A percentile compares a stretch with the other conserved stretches of the same genome.
phyloP scores from a whole-genome alignment of 2,888 invertebrate genomes.

The Clitarchus hookeri region DNA sequence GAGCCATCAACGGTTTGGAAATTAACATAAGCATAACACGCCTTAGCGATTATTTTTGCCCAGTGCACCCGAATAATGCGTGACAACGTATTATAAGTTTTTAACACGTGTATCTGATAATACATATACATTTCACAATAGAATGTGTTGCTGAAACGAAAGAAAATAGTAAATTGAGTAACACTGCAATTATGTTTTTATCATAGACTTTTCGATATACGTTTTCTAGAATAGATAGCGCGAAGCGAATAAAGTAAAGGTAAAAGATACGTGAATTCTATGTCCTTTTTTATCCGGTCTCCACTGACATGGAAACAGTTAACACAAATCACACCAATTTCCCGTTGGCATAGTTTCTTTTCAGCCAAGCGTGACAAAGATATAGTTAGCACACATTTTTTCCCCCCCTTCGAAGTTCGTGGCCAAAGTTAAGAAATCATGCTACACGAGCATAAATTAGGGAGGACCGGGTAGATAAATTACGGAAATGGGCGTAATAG shows the following conservation, averaged over 20 bases:
- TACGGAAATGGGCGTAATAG: conserved; percentile 14
- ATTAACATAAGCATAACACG: too few relatives aligned
- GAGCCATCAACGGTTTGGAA: too few relatives aligned
- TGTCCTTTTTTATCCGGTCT: not conserved
- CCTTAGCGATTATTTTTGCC: too few relatives aligned
- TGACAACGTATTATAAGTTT: too few relatives aligned
- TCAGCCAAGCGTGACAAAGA: conserved; percentile 10
- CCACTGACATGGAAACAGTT: not conserved
- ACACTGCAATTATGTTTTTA: not conserved
- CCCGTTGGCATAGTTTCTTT: conserved; percentile 10
- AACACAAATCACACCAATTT: conserved; percentile 14
- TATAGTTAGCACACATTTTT: conserved; percentile 5
- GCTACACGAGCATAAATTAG: conserved; percentile 14
- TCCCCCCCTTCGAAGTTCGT: not conserved
- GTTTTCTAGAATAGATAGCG: not conserved
- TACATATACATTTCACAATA: not conserved
- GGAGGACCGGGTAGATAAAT: not conserved
- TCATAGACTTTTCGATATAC: not conserved
- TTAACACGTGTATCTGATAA: not conserved
- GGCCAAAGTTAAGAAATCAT: conserved; percentile 8
- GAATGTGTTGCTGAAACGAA: not conserved
- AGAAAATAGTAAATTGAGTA: not conserved
- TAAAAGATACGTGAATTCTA: conserved; percentile 5
- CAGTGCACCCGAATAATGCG: too few relatives aligned
- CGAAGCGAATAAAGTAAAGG: not conserved